phyloP scores from a whole-genome alignment of 2,113 vertebrate species.

The Odontophorus gujanensis region DNA sequence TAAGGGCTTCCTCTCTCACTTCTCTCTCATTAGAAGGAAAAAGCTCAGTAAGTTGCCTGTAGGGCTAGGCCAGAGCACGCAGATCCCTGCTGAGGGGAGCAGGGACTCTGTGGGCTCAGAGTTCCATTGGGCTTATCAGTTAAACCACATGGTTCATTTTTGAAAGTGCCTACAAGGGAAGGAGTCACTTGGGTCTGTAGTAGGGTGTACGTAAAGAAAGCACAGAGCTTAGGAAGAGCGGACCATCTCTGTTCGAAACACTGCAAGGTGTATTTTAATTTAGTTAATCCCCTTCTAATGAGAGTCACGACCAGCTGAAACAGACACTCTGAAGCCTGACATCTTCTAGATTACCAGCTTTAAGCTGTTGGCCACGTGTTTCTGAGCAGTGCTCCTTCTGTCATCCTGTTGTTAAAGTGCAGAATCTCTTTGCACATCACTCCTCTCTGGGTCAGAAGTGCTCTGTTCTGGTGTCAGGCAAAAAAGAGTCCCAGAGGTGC shows the following conservation, averaged over 20 bases:
- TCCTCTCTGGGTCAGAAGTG: background rate
- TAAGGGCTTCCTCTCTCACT: background rate
- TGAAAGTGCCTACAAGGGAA: background rate
- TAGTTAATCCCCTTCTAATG: background rate
- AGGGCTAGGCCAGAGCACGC: background rate
- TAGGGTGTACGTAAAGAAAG: background rate
- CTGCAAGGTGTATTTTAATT: background rate
- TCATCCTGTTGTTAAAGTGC: background rate
- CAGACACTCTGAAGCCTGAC: background rate
- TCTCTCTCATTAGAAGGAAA: background rate
- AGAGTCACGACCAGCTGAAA: rapidly evolving
- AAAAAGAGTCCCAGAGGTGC: background rate
- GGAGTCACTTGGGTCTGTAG: rapidly evolving
- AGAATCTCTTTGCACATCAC: background rate
- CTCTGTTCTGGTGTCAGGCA: background rate
- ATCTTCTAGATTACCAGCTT: background rate
- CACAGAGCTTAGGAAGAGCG: background rate
- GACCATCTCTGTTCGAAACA: background rate
- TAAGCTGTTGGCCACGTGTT: rapidly evolving
- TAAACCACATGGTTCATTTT: rapidly evolving
- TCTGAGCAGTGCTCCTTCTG: background rate
- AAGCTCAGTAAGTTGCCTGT: background rate
- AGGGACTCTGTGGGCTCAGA: rapidly evolving
- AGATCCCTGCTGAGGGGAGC: background rate
- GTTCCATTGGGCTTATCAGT: rapidly evolving